These are phyloP conservation scores for Ibidorhyncha struthersii DNA, from an alignment of 2,113 vertebrate genomes.

Conservation along the genomic window DNA sequence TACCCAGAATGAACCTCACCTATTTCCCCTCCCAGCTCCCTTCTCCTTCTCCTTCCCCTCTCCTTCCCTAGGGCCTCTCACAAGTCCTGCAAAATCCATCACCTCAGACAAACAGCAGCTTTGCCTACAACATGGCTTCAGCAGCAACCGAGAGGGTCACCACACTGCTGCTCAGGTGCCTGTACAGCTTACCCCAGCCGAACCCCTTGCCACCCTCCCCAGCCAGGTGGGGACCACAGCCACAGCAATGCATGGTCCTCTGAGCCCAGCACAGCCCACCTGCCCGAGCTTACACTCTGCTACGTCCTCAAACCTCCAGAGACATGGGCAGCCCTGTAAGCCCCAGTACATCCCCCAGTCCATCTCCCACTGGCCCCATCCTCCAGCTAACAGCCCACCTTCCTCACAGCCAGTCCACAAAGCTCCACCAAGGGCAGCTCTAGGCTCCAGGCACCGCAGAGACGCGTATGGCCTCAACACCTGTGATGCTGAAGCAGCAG, in stretches of 20 bases:
- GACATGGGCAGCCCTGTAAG: neutral
- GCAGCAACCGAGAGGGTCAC: neutral
- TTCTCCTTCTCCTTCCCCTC: neutral
- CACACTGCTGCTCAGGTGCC: neutral
- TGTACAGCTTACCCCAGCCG: fast-evolving
- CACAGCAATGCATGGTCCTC: fast-evolving
- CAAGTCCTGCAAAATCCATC: neutral
- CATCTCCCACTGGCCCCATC: neutral
- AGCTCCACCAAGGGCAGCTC: neutral
- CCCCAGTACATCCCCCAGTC: neutral
- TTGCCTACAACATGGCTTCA: neutral
- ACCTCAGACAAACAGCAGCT: neutral
- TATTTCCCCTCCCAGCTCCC: neutral
- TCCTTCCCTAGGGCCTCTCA: neutral
- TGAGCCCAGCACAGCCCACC: neutral
- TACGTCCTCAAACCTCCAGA: neutral
- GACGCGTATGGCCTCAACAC: fast-evolving
- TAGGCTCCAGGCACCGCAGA: fast-evolving
- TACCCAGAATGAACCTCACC: neutral
- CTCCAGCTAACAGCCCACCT: neutral
- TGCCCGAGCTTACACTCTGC: neutral
- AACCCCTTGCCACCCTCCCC: fast-evolving
- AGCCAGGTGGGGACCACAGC: neutral
- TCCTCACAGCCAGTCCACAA: neutral
- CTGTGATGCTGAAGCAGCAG: neutral